Base-by-base conservation (phyloP, 2,888 invertebrate genomes). In the Cerastis rubricosa region DNA sequence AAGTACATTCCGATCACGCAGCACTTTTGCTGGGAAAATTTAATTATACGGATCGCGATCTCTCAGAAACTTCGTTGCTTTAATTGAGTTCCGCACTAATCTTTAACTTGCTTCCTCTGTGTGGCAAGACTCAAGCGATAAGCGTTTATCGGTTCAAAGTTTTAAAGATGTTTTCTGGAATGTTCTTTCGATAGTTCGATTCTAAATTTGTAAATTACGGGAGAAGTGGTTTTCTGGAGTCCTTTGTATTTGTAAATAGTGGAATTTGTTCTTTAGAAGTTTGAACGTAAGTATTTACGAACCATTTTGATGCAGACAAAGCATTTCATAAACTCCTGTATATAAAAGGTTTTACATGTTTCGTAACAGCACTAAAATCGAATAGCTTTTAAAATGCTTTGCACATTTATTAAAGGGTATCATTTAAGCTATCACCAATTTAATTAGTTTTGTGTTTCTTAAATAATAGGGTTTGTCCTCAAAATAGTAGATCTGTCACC, bases 41-140 rank as follows among this genome's bases (percentile, higher is more conserved):
- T 95, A 95, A 96, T 96, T 95, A 95, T 89, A 94, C 93, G 93
- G 93, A 92, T 93, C 94, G 89, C 93, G 94, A 94, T 93, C 94
- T 92, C 89, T 83, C 78, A 86, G 90, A 89, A 94, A 95, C 91
- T 95, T 94, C 86, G 92, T 89, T 87, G 91, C 89, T 93, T 94
- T 95, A 96, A 95, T 96, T 94, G 94, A 95, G 95, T 96, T 96
- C 90, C 88, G 87, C 88, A 90, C 93, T 95, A 94, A 96, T 95
- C 96, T 95, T 94, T 92, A 91, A 92, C 93, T 94, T 91, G 88
- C 91, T 89, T 87, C 90, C 75, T 78, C 83, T 75, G 76, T 87
- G 87, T 88, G 71, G 84, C 81, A 80, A 85, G 87, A 85, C 70
- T 69, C 78, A 88, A 89, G 84, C 63, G 66, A 85, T 69, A 86